Evolutionary conservation across 1,140 invertebrate species (phyloP), one percentile per base, ranked within the genome.

Genomic region (Cydia pomonella): DNA sequence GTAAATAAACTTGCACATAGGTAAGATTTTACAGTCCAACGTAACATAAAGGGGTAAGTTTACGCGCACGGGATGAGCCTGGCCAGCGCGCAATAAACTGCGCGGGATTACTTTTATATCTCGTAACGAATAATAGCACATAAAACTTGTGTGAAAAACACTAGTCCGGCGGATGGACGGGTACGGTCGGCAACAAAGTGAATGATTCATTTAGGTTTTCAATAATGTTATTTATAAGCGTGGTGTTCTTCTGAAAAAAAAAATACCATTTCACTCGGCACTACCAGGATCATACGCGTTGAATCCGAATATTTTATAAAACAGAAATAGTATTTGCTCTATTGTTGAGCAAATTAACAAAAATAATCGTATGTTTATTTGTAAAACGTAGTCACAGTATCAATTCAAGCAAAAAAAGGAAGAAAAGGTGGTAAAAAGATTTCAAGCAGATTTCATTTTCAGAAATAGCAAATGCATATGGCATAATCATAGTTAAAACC

Each of bases 131-230:
- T 92, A 91, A 92, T 92, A 90, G 89, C 87, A 84, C 89, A 91
- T 92, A 92, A 92, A 92, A 92, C 86, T 92, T 88, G 84, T 82
- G 88, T 86, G 91, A 91, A 92, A 91, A 92, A 90, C 86, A 90
- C 89, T 89, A 92, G 89, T n/a, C 90, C 85, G 79, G 82, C 85
- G 76, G 75, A 74, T 53, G 76, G 73, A 64, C 71, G 63, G 38
- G 84, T 85, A 90, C 74, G 0, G 84, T 74, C 38, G 77, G 80
- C 75, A 84, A 25, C 75, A 73, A 69, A 50, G 41, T 27, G 72
- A 9, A 72, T n/a, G 7, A 59, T 25, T 38, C 13, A 12, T 71
- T 72, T 38, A 73, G n/a, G 47, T 25, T 16, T 47, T 7, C 16
- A 47, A 16, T 3, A 12, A 47, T 16, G 44, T 12, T 47, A 47